A percentile compares a stretch with the other conserved stretches of the same genome.
phyloP scores from a whole-genome alignment of 2,888 invertebrate species.

The Poecilus cupreus region DNA sequence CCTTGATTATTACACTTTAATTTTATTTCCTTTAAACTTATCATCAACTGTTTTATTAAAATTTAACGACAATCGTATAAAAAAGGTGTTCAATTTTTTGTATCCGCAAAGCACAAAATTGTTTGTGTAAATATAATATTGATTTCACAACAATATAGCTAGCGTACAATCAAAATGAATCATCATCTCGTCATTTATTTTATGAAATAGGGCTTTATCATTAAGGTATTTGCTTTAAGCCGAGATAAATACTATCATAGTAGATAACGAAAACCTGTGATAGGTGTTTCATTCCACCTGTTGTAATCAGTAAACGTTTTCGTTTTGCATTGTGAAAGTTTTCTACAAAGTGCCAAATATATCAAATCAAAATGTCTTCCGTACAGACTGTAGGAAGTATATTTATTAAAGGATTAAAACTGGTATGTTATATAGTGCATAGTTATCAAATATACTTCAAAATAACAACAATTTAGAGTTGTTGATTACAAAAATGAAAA shows the following conservation, averaged over 20 bases:
- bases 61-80: too few species aligned
- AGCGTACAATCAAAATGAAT: background rate
- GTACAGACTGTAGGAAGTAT: constrained; percentile 88
- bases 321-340: background rate
- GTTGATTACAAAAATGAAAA: background rate
- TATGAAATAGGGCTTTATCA: background rate
- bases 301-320: background rate
- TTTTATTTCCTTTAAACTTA: too few species aligned
- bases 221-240: background rate
- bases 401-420: constrained; percentile 86
- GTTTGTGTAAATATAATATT: background rate
- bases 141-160: background rate
- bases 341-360: background rate
- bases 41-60: too few species aligned
- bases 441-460: too few species aligned
- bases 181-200: background rate
- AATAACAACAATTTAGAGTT: background rate
- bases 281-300: constrained; percentile 3
- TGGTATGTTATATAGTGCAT: constrained; percentile 78
- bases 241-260: too few species aligned
- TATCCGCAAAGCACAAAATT: too few species aligned
- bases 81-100: too few species aligned
- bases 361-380: constrained; percentile 82
- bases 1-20: too few species aligned
- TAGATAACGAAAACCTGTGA: too few species aligned